Percentiles rank a stretch among this genome's conserved stretches.
phyloP scores from a whole-genome alignment of 2,113 vertebrate genomes.

The Pelodiscus sinensis region DNA sequence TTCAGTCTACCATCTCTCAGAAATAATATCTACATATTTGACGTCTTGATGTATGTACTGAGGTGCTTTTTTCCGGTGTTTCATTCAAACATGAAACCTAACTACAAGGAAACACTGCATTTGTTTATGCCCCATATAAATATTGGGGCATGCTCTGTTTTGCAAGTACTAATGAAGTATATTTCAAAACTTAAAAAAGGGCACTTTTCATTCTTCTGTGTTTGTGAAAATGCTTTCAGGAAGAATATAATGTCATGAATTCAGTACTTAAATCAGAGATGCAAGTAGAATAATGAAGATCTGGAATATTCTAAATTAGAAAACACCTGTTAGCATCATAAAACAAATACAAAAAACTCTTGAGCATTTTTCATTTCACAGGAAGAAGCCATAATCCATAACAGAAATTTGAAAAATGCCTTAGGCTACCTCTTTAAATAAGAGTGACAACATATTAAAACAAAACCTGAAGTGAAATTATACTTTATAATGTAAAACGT shows the following conservation, averaged over 20 bases:
- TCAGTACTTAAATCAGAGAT: neutral
- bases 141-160: no score
- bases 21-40: neutral
- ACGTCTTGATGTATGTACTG: neutral
- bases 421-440: no score
- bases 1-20: neutral
- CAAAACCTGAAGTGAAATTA: no score
- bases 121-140: no score
- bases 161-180: no score
- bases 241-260: neutral
- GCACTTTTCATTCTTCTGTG: neutral
- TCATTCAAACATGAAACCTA: neutral
- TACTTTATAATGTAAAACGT: no score
- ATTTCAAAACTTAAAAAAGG: neutral
- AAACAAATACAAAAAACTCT: neutral
- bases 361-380: neutral
- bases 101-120: neutral
- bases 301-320: neutral
- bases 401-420: no score
- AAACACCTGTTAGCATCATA: neutral
- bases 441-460: no score
- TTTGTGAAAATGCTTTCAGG: neutral
- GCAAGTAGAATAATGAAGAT: neutral
- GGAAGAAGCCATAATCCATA: neutral
- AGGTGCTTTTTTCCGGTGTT: neutral